Percentiles rank a stretch among this genome's conserved stretches.
phyloP scores from a whole-genome alignment of 2,797 vertebrate genomes.

The Cichlasoma orientale region DNA sequence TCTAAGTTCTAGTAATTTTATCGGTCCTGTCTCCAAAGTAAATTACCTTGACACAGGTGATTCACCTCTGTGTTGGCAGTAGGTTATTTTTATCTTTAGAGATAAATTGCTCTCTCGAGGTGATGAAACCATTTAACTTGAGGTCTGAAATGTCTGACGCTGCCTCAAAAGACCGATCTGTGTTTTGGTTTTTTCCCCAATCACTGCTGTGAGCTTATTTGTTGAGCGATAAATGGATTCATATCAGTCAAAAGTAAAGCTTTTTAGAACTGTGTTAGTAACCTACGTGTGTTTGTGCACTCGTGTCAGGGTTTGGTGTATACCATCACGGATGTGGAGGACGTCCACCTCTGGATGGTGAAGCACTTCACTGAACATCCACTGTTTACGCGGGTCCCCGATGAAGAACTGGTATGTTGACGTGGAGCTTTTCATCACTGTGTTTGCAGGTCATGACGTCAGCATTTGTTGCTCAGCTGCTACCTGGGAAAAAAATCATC shows the following conservation, averaged over 20 bases:
- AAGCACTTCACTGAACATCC: constrained; percentile 90
- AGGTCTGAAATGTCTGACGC: constrained; percentile 11
- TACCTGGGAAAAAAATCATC: background rate
- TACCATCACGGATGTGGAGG: constrained; percentile 91
- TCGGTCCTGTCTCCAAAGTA: constrained; percentile 64
- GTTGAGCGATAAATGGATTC: background rate
- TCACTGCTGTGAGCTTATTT: background rate
- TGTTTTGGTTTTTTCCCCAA: background rate
- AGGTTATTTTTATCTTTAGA: constrained; percentile 71
- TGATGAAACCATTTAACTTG: constrained; percentile 40
- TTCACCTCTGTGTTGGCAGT: constrained; percentile 71
- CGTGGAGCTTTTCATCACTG: background rate
- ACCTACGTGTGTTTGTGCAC: constrained; percentile 39
- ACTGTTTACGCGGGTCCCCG: constrained; percentile 83
- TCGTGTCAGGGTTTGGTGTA: constrained; percentile 88
- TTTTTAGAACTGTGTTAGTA: constrained; percentile 29
- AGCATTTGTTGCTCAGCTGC: background rate
- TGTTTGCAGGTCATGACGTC: constrained; percentile 4
- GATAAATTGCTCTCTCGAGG: constrained; percentile 35
- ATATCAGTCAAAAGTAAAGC: background rate
- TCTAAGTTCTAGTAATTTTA: constrained; percentile 70
- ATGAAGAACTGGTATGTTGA: constrained; percentile 85
- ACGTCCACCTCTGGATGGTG: constrained; percentile 92
- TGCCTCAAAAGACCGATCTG: background rate
- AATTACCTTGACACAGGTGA: constrained; percentile 70